A percentile compares a stretch with the other conserved stretches of the same genome.
Conservation (phyloP, 2,797 vertebrate species). For the Syngnathus rostellatus region DNA sequence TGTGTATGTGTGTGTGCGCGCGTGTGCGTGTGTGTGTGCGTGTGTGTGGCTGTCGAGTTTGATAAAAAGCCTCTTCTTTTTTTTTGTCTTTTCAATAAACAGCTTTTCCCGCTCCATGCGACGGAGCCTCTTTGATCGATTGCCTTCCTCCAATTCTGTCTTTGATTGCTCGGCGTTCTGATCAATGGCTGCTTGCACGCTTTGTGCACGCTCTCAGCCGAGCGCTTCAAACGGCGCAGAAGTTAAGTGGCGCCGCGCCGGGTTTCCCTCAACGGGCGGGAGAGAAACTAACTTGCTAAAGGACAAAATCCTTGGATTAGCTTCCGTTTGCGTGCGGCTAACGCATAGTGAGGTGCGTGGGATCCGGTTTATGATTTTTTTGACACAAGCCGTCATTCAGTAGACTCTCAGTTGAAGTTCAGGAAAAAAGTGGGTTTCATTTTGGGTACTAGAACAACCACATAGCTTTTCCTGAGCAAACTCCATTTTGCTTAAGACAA, state of each 20-base stretch:
- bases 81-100: conserved; percentile 32
- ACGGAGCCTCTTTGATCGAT: conserved; percentile 40
- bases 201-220: background rate
- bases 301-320: background rate
- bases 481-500: background rate
- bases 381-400: background rate
- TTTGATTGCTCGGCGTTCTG: conserved; percentile 39
- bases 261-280: background rate
- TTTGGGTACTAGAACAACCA: background rate
- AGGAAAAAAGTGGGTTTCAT: background rate
- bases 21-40: conserved; percentile 7
- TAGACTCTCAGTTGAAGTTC: no score
- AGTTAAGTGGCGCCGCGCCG: background rate
- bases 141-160: conserved; percentile 32
- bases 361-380: background rate
- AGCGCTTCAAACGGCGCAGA: background rate
- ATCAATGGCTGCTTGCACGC: conserved; percentile 25
- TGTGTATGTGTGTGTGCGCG: conserved; percentile 11
- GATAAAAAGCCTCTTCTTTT: conserved; percentile 9
- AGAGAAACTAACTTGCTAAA: background rate
- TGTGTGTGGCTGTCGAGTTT: conserved; percentile 10
- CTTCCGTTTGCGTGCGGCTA: background rate
- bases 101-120: conserved; percentile 15
- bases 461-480: background rate
- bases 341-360: background rate